Evolutionary conservation across 2,113 vertebrate species (phyloP).

Genomic region (Herpetotheres cachinnans): DNA sequence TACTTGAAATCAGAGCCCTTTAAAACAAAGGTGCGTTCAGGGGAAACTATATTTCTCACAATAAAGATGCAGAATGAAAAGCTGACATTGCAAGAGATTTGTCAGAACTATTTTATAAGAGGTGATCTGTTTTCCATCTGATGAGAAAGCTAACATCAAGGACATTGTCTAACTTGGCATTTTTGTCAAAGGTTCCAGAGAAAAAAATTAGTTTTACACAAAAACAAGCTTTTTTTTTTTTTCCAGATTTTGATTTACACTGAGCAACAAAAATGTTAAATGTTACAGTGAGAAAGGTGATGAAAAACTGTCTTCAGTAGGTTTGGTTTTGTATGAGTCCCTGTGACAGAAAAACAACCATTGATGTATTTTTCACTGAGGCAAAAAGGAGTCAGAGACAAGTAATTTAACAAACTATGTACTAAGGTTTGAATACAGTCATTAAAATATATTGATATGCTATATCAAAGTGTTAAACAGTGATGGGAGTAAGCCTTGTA

Average conservation of each 20-base stretch:
- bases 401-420: background rate
- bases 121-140: background rate
- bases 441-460: background rate
- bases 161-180: background rate
- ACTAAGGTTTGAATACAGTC: background rate
- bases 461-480: background rate
- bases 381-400: background rate
- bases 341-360: background rate
- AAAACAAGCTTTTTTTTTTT: background rate
- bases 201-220: background rate
- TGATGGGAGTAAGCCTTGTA: background rate
- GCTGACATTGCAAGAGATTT: conserved; percentile 44
- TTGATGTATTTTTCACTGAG: background rate
- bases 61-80: background rate
- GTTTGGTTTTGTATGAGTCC: background rate
- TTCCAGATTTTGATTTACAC: conserved; percentile 36
- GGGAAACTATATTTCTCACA: background rate
- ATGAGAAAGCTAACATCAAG: conserved; percentile 30
- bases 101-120: conserved; percentile 19
- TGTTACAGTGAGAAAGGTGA: background rate
- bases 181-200: background rate
- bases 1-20: background rate
- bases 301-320: background rate
- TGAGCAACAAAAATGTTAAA: conserved; percentile 4
- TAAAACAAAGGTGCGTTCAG: background rate